These are phyloP conservation scores for Drosophila rellima DNA, from an alignment of 2,888 invertebrate species.

Conservation along the genomic window DNA sequence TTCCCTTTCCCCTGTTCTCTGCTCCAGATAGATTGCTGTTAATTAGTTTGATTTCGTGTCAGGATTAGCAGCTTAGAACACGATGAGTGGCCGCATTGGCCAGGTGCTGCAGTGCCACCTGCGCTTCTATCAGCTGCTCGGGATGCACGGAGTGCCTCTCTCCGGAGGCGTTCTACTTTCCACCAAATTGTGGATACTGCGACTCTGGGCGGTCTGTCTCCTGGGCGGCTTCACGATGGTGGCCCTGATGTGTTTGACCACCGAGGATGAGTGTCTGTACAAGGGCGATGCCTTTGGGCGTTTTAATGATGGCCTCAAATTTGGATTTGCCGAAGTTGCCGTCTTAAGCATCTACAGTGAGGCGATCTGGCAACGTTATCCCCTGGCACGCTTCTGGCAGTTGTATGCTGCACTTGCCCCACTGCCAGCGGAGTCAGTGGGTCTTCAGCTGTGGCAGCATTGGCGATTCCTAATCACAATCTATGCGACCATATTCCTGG, in stretches of 20 bases:
- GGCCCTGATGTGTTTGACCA: conserved; percentile 39
- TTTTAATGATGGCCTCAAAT: conserved; percentile 75
- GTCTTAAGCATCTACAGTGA: conserved; percentile 69
- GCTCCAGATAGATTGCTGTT: neutral
- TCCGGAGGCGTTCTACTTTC: conserved; percentile 24
- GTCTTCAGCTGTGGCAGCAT: conserved; percentile 46
- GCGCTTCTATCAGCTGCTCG: conserved; percentile 74
- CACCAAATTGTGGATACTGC: conserved; percentile 9
- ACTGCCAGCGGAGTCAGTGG: conserved; percentile 5
- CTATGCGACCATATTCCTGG: conserved; percentile 46
- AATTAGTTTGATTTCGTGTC: neutral
- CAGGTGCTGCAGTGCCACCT: conserved; percentile 63
- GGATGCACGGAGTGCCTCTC: conserved; percentile 68
- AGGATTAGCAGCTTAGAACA: conserved; percentile 21
- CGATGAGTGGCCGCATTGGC: conserved; percentile 45
- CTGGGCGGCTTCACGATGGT: conserved; percentile 43
- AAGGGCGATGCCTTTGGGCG: conserved; percentile 63
- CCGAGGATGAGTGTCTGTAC: conserved; percentile 60
- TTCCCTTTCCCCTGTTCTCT: neutral
- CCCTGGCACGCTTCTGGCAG: conserved; percentile 67
- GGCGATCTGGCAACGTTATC: conserved; percentile 44
- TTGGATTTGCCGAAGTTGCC: conserved; percentile 58
- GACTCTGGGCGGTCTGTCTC: conserved; percentile 59
- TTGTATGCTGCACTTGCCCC: conserved; percentile 39
- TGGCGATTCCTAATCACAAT: conserved; percentile 58